phyloP scores from a whole-genome alignment of 1,140 invertebrate genomes.

The Zaprionus taronus region DNA sequence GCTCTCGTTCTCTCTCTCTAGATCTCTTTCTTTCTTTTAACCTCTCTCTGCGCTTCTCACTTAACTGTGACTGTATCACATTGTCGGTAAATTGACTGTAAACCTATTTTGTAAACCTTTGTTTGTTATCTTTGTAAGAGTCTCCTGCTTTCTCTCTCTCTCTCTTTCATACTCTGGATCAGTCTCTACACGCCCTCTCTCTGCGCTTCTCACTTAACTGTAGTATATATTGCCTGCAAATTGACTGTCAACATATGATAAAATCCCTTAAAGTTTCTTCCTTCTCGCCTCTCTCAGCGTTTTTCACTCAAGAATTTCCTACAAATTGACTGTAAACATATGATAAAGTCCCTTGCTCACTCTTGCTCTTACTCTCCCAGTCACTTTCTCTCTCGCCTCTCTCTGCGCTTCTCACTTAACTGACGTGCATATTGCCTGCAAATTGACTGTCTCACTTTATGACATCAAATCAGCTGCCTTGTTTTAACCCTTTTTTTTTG shows the following conservation, averaged over 20 bases:
- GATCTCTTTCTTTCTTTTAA: too few species aligned
- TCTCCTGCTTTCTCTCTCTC: too few species aligned
- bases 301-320: too few species aligned
- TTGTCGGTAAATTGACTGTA: too few species aligned
- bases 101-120: too few species aligned
- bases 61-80: too few species aligned
- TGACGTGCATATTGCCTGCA: conserved; percentile 21
- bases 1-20: too few species aligned
- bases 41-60: too few species aligned
- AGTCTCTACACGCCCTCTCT: background rate
- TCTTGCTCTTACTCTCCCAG: background rate
- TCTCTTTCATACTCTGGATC: too few species aligned
- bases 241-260: background rate
- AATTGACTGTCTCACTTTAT: conserved; percentile 30
- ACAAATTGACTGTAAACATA: background rate
- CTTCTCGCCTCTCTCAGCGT: too few species aligned
- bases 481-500: conserved; percentile 23
- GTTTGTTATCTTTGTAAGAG: too few species aligned
- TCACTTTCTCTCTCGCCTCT: background rate
- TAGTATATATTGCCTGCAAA: too few species aligned
- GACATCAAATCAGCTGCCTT: conserved; percentile 38
- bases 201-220: background rate
- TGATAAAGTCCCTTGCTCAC: background rate
- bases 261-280: background rate
- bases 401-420: conserved; percentile 3